Conservation (phyloP, 1,140 invertebrate species). For the Choristoneura fumiferana region DNA sequence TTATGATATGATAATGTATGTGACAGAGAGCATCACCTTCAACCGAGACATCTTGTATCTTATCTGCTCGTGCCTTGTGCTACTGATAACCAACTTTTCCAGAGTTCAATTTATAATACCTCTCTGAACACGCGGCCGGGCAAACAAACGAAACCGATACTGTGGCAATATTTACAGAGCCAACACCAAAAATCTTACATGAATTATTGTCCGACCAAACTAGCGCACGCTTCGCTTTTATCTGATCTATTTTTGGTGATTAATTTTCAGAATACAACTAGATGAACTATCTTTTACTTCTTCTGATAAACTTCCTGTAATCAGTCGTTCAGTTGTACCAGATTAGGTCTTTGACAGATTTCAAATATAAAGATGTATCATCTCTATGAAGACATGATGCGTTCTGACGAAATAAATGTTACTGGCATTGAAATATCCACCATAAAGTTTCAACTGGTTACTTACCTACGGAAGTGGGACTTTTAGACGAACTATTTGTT, state of each 20-base stretch:
- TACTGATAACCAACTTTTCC: conserved; percentile 53
- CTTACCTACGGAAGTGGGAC: conserved; percentile 80
- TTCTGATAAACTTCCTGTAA: no score
- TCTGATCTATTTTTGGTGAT: no score
- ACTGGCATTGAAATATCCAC: not conserved
- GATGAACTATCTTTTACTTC: no score
- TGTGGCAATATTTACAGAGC: conserved; percentile 23
- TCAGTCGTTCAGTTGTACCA: no score
- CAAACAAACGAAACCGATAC: conserved; percentile 30
- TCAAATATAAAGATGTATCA: no score
- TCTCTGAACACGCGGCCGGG: conserved; percentile 21
- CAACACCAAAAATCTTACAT: conserved; percentile 13
- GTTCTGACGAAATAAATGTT: not conserved
- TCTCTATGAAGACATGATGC: no score
- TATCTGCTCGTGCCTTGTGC: conserved; percentile 52
- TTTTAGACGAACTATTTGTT: conserved; percentile 78
- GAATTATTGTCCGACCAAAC: conserved; percentile 22
- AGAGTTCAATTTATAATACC: conserved; percentile 28
- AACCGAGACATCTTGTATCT: conserved; percentile 50
- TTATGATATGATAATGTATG: not conserved
- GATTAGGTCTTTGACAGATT: no score
- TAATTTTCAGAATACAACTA: no score
- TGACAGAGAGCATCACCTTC: conserved; percentile 48
- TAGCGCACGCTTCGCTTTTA: not conserved
- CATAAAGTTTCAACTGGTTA: conserved; percentile 25